phyloP scores from a whole-genome alignment of 2,888 invertebrate species.

The Crossocerus cetratus region DNA sequence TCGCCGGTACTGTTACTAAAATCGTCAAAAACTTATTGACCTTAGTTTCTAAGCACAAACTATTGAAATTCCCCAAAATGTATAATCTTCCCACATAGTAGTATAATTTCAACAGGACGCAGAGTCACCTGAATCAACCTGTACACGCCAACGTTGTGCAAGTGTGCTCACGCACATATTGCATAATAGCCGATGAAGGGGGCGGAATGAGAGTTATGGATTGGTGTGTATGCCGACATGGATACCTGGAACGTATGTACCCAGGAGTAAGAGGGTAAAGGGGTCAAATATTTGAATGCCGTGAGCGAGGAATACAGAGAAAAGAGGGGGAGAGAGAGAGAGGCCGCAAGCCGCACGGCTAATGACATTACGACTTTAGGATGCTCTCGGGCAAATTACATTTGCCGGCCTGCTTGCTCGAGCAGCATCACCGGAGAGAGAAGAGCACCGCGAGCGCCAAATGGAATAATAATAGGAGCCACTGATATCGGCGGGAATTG shows the following conservation, averaged over 20 bases:
- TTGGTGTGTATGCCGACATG: not conserved
- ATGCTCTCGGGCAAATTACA: constrained; percentile 59
- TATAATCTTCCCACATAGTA: too few species aligned
- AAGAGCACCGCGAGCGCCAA: constrained; percentile 22
- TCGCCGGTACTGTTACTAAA: too few species aligned
- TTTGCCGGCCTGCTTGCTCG: constrained; percentile 43
- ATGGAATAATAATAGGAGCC: constrained; percentile 56
- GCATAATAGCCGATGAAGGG: not conserved
- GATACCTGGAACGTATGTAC: not conserved
- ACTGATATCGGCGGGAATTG: constrained; percentile 55
- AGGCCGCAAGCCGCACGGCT: constrained; percentile 39
- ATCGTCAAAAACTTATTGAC: too few species aligned
- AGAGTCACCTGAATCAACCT: too few species aligned
- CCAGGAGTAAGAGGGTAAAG: constrained; percentile 5
- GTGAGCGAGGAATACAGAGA: constrained; percentile 47
- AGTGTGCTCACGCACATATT: too few species aligned
- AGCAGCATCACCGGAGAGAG: too few species aligned
- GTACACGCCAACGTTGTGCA: too few species aligned
- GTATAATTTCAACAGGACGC: too few species aligned
- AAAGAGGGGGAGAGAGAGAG: constrained; percentile 16
- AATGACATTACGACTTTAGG: constrained; percentile 60
- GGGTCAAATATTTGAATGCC: constrained; percentile 53
- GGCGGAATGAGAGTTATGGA: not conserved
- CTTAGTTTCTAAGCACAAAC: too few species aligned
- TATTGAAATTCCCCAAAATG: too few species aligned